A percentile compares a stretch with the other conserved stretches of the same genome.
These are phyloP conservation scores for Papilio machaon DNA, from an alignment of 1,140 invertebrate genomes.

Conservation along the genomic window DNA sequence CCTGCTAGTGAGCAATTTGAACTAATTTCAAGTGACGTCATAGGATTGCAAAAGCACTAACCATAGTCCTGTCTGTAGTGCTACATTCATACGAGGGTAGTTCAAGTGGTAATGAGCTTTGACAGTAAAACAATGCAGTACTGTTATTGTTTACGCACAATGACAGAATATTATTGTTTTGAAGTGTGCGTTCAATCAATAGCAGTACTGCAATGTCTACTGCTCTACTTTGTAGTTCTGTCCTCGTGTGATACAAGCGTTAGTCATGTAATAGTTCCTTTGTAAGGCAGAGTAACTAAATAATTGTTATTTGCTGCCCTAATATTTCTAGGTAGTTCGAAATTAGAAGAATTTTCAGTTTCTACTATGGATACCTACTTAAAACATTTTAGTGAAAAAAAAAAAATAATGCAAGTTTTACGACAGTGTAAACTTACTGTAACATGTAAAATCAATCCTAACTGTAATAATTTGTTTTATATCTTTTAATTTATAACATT, in stretches of 20 bases:
- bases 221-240: not conserved
- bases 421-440: too few relatives aligned
- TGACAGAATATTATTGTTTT: too few relatives aligned
- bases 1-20: conserved; percentile 38
- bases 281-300: conserved; percentile 5
- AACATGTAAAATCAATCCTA: too few relatives aligned
- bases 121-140: not conserved
- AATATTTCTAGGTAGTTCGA: too few relatives aligned
- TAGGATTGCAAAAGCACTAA: conserved; percentile 32
- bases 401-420: too few relatives aligned
- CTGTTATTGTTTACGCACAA: not conserved
- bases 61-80: not conserved
- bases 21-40: conserved; percentile 48
- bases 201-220: not conserved
- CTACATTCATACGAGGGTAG: not conserved
- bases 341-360: too few relatives aligned
- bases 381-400: too few relatives aligned
- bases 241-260: not conserved
- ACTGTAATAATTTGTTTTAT: too few relatives aligned
- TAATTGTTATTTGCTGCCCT: not conserved
- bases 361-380: too few relatives aligned
- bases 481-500: not conserved
- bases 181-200: too few relatives aligned
- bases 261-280: conserved; percentile 44
- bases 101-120: too few relatives aligned